These are phyloP conservation scores for Macquaria ambigua DNA, from an alignment of 2,113 vertebrate species.

Conservation along the genomic window DNA sequence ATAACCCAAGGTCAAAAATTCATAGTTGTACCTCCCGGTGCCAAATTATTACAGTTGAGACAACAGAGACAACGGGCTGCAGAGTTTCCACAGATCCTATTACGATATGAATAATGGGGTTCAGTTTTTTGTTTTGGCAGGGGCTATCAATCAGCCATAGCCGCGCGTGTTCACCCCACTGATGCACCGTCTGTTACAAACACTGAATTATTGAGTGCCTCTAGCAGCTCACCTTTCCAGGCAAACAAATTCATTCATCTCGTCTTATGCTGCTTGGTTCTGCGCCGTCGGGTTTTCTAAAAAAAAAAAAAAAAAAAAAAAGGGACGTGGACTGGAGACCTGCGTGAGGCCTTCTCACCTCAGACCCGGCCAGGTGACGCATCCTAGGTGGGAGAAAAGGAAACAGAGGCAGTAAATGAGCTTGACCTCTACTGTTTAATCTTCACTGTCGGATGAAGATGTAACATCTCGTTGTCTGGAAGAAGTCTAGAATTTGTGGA, in stretches of 20 bases:
- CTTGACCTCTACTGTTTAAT: background rate
- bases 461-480: background rate
- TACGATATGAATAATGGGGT: conserved; percentile 76
- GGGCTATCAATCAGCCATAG: conserved; percentile 69
- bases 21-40: conserved; percentile 18
- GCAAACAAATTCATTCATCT: conserved; percentile 82
- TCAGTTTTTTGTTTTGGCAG: conserved; percentile 79
- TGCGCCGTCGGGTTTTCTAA: conserved; percentile 25
- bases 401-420: conserved; percentile 11
- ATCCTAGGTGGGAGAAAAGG: background rate
- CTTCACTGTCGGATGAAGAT: background rate
- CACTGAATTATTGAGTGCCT: conserved; percentile 85
- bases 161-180: conserved; percentile 67
- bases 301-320: background rate
- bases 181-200: conserved; percentile 87
- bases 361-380: background rate
- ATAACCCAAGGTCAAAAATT: conserved; percentile 45
- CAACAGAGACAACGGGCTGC: conserved; percentile 51
- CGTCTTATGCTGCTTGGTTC: conserved; percentile 48
- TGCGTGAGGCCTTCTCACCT: conserved; percentile 36
- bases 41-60: conserved; percentile 64
- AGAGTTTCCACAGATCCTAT: conserved; percentile 76
- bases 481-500: background rate
- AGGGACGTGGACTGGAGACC: background rate
- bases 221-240: conserved; percentile 82